Evolutionary conservation across 2,797 vertebrate species (phyloP).

Genomic region (Sebastes taczanowskii): DNA sequence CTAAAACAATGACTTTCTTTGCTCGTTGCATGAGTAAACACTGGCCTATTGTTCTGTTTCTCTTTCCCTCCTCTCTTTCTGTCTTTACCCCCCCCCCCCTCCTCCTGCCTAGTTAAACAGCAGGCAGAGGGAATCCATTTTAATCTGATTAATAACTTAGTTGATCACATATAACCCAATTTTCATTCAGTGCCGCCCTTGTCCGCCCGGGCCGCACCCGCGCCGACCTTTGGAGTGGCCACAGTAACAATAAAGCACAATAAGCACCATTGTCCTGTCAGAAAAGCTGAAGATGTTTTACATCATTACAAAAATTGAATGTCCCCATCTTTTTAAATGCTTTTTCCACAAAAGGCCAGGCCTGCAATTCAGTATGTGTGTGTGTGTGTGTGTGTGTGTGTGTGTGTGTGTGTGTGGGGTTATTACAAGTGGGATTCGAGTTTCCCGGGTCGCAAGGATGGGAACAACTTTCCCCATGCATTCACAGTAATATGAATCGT

Average conservation of each 20-base stretch:
- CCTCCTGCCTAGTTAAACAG: constrained; percentile 88
- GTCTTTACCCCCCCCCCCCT: constrained; percentile 38
- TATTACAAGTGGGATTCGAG: constrained; percentile 94
- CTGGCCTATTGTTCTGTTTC: constrained; percentile 76
- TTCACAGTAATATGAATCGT: constrained; percentile 98
- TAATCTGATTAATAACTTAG: constrained; percentile 99
- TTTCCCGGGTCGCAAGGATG: constrained; percentile 93
- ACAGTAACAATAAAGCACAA: constrained; percentile 95
- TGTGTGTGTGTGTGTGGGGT: constrained; percentile 63
- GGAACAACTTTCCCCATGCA: constrained; percentile 93
- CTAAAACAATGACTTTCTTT: constrained; percentile 71
- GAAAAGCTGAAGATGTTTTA: constrained; percentile 96
- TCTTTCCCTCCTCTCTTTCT: constrained; percentile 44
- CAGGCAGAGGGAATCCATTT: constrained; percentile 94
- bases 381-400: neutral
- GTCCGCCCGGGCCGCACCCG: constrained; percentile 92
- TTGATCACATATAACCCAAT: constrained; percentile 99
- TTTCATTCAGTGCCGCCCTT: constrained; percentile 98
- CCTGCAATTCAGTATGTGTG: constrained; percentile 84
- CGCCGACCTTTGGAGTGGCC: constrained; percentile 98
- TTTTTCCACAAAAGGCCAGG: constrained; percentile 96
- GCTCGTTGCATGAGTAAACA: constrained; percentile 74
- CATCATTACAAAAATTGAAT: constrained; percentile 97
- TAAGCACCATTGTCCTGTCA: constrained; percentile 96
- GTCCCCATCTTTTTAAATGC: constrained; percentile 92